Conservation (phyloP, 2,113 vertebrate genomes). For the Rhinoptilus africanus region DNA sequence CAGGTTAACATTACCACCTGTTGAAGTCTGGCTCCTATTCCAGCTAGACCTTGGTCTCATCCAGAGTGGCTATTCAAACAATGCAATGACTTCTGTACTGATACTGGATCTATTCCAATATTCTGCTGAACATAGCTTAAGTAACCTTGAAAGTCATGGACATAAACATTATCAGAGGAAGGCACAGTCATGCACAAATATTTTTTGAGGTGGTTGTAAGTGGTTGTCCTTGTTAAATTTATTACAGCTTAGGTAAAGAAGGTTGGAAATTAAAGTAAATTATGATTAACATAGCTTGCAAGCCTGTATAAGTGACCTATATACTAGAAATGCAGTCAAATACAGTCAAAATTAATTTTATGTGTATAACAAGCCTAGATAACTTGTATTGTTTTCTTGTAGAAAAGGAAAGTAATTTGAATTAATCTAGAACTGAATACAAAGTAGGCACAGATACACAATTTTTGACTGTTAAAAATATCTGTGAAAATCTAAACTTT, state of each 20-base stretch:
- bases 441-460: not conserved
- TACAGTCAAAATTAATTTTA: not conserved
- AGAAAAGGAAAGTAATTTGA: not conserved
- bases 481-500: not conserved
- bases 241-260: not conserved
- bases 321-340: not conserved
- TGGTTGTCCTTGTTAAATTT: not conserved
- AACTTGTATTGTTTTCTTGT: not conserved
- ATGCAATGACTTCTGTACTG: not conserved
- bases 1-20: fast-evolving
- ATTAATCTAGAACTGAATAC: not conserved
- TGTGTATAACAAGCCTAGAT: fast-evolving
- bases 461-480: not conserved
- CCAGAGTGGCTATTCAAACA: fast-evolving
- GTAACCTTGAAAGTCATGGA: not conserved
- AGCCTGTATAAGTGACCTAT: not conserved
- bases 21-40: not conserved
- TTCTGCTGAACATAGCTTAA: not conserved
- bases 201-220: not conserved
- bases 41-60: not conserved
- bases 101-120: not conserved
- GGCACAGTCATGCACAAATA: not conserved
- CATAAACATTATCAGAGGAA: not conserved
- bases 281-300: not conserved
- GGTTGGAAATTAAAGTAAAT: not conserved